phyloP scores from a whole-genome alignment of 2,113 vertebrate species.

The Mastomys natalensis region DNA sequence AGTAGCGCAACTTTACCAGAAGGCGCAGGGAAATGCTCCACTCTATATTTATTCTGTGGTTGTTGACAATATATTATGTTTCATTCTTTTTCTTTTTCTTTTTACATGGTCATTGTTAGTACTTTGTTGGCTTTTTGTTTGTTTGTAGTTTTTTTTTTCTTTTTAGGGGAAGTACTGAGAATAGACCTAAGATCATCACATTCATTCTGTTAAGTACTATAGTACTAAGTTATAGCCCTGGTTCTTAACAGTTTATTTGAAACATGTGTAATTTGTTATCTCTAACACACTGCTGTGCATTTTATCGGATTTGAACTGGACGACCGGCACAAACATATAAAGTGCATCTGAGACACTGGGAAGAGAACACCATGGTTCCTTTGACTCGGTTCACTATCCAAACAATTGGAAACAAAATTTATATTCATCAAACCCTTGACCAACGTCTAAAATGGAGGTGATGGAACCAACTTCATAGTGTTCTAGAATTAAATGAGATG shows the following conservation, averaged over 20 bases:
- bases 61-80: background rate
- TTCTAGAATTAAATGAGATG: background rate
- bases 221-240: background rate
- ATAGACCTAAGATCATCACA: background rate
- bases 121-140: background rate
- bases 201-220: background rate
- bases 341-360: background rate
- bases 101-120: background rate
- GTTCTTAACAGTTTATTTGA: background rate
- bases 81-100: background rate
- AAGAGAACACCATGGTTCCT: background rate
- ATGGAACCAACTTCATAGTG: background rate
- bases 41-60: background rate
- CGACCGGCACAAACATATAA: background rate
- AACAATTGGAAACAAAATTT: background rate
- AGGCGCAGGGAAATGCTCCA: background rate
- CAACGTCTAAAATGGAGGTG: background rate
- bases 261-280: background rate
- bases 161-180: background rate
- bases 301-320: background rate
- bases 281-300: background rate
- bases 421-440: no score
- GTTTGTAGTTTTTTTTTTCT: background rate
- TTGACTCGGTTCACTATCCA: background rate
- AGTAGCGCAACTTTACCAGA: background rate